These are phyloP conservation scores for Dryadula phaetusa DNA, from an alignment of 2,888 invertebrate species.

Conservation along the genomic window DNA sequence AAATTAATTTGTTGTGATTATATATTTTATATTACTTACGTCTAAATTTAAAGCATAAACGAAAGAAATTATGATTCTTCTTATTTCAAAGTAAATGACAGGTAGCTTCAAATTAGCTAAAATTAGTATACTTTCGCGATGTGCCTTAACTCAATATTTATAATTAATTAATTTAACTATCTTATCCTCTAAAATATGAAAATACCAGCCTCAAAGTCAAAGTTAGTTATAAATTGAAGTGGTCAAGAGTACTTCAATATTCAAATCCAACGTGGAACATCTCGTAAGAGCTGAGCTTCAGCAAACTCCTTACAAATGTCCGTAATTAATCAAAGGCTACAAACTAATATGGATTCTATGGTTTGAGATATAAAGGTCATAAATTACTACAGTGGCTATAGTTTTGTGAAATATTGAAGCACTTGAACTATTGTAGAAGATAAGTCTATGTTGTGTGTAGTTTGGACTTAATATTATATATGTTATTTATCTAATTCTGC, in stretches of 20 bases:
- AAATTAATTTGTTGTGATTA: too few species aligned
- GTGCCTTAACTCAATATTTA: neutral
- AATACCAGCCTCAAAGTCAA: constrained; percentile 11
- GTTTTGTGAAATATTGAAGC: constrained; percentile 10
- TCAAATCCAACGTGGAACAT: constrained; percentile 8
- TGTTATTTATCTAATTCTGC: neutral
- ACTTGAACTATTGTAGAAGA: constrained; percentile 10
- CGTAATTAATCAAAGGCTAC: neutral
- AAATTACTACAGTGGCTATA: constrained; percentile 5
- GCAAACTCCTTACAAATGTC: constrained; percentile 15
- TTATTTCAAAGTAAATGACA: too few species aligned
- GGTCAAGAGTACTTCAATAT: constrained; percentile 18
- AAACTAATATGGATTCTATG: neutral
- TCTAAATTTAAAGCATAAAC: too few species aligned
- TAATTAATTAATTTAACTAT: neutral
- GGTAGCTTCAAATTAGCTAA: too few species aligned
- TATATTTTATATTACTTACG: too few species aligned
- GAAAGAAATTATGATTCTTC: too few species aligned
- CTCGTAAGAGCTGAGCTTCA: constrained; percentile 11
- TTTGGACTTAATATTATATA: neutral
- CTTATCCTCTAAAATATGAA: neutral
- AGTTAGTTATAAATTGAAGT: neutral
- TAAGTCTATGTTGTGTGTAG: constrained; percentile 12
- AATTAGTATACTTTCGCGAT: too few species aligned
- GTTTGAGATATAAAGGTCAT: neutral